A percentile compares a stretch with the other conserved stretches of the same genome.
Evolutionary conservation across 2,888 invertebrate genomes (phyloP).

Genomic region (Latrodectus hesperus): DNA sequence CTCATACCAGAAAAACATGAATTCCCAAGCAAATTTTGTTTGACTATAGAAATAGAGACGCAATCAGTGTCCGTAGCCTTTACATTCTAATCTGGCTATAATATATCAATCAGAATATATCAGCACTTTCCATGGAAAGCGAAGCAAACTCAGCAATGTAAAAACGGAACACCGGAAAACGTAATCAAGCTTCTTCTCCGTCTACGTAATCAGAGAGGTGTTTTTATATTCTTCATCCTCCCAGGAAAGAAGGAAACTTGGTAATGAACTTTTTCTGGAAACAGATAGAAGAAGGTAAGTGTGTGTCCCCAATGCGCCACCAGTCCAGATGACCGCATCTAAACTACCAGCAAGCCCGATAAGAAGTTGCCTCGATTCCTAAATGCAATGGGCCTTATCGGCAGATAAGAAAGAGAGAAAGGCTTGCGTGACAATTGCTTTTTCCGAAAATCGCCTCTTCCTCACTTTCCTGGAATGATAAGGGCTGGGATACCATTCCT

Average conservation of each 20-base stretch:
- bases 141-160: not conserved
- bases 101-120: not conserved
- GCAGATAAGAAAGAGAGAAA: not conserved
- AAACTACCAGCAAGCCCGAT: not conserved
- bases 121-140: not conserved
- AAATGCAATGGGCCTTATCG: constrained; percentile 31
- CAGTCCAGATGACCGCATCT: not conserved
- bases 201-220: not conserved
- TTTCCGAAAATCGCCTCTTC: constrained; percentile 5
- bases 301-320: constrained; percentile 17
- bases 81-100: not conserved
- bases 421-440: constrained; percentile 15
- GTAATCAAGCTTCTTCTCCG: not conserved
- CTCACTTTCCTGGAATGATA: not conserved
- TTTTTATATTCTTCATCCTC: constrained; percentile 5
- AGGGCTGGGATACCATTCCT: not conserved
- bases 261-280: constrained; percentile 14
- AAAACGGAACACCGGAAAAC: not conserved
- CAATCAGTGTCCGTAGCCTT: no score
- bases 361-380: constrained; percentile 20
- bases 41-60: no score
- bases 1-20: no score
- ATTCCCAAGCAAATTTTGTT: no score
- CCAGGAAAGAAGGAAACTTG: not conserved
- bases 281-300: not conserved